Conservation (phyloP, 1,140 invertebrate species). For the Aethina tumida region DNA sequence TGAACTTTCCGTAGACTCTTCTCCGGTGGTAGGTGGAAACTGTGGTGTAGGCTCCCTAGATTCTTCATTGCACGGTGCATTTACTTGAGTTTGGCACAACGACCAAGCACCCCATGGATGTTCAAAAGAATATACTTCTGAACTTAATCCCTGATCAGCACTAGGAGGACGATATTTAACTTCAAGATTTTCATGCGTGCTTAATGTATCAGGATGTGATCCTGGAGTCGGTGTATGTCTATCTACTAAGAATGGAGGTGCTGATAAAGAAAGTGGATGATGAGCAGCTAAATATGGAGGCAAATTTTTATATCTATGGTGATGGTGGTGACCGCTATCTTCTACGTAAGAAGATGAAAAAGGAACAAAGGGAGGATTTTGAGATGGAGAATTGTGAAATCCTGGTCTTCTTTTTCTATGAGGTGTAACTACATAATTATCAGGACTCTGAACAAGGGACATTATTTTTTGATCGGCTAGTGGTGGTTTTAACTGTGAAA, state of each 20-base stretch:
- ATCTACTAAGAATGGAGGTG: slow-evolving; percentile 57
- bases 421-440: slow-evolving; percentile 72
- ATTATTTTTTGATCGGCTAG: slow-evolving; percentile 47
- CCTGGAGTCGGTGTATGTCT: slow-evolving; percentile 42
- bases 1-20: slow-evolving; percentile 37
- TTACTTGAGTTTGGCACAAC: slow-evolving; percentile 52
- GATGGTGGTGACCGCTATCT: slow-evolving; percentile 40
- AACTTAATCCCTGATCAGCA: slow-evolving; percentile 46
- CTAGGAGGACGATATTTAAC: slow-evolving; percentile 59
- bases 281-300: slow-evolving; percentile 42
- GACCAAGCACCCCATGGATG: slow-evolving; percentile 58
- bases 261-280: slow-evolving; percentile 56
- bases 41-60: slow-evolving; percentile 41
- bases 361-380: slow-evolving; percentile 75
- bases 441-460: slow-evolving; percentile 53
- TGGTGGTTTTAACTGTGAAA: slow-evolving; percentile 46
- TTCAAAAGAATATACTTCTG: slow-evolving; percentile 34
- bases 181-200: slow-evolving; percentile 44
- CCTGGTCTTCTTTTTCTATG: slow-evolving; percentile 72
- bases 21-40: slow-evolving; percentile 23
- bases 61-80: slow-evolving; percentile 31
- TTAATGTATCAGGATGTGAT: slow-evolving; percentile 36
- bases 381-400: slow-evolving; percentile 73
- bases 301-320: slow-evolving; percentile 31
- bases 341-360: slow-evolving; percentile 61